These are phyloP conservation scores for Echinarachnius parma DNA, from an alignment of 53 echinoderm and acorn worm genomes.

Conservation along the genomic window DNA sequence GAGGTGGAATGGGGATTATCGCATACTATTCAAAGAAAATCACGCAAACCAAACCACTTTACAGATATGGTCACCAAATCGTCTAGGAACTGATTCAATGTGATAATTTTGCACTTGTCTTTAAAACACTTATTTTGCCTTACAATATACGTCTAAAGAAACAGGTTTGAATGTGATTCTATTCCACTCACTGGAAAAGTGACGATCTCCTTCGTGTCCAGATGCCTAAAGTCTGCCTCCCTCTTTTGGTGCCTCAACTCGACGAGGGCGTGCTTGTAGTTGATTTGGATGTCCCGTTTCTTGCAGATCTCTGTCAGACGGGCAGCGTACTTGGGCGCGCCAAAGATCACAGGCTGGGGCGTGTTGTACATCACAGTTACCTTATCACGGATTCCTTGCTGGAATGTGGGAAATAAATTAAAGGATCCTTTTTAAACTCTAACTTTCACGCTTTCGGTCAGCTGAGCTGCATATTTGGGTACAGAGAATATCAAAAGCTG, in stretches of 20 bases:
- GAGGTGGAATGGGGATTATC: constrained; percentile 82
- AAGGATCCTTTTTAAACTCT: too few species aligned
- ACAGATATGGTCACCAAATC: too few species aligned
- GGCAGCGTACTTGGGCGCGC: constrained; percentile 78
- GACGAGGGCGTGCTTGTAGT: constrained; percentile 68
- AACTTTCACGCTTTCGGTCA: too few species aligned
- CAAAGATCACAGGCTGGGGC: constrained; percentile 67
- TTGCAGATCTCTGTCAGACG: constrained; percentile 66
- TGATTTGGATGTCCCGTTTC: constrained; percentile 65
- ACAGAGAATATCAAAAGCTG: too few species aligned
- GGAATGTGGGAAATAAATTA: too few species aligned
- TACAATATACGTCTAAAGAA: too few species aligned
- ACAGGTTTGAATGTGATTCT: background rate
- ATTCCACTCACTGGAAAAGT: constrained; percentile 63
- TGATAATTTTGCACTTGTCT: too few species aligned
- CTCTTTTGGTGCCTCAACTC: constrained; percentile 75
- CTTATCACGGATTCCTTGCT: constrained; percentile 76
- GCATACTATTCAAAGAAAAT: too few species aligned
- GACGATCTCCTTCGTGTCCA: constrained; percentile 74
- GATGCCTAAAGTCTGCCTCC: constrained; percentile 73
- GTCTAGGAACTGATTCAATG: too few species aligned
- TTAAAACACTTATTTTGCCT: too few species aligned
- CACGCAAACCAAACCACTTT: too few species aligned
- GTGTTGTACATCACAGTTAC: constrained; percentile 73
- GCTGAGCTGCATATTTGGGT: too few species aligned